Percentiles rank a stretch among this genome's conserved stretches.
Conservation (phyloP, 2,888 invertebrate species). For the Eilema caniola region DNA sequence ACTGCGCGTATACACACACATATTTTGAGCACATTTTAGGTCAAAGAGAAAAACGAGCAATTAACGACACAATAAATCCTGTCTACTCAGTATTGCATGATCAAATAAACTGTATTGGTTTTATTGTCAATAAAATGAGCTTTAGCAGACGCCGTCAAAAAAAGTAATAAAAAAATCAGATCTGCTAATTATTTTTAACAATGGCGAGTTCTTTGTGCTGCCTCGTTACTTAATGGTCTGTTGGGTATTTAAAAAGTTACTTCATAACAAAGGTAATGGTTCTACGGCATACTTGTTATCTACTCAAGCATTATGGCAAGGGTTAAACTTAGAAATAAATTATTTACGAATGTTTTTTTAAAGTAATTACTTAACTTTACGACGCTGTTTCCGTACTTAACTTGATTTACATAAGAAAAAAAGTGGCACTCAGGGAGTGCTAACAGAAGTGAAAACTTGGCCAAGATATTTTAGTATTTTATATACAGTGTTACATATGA, state of each 20-base stretch:
- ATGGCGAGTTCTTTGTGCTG: slow-evolving; percentile 23
- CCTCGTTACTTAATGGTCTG: slow-evolving; percentile 7
- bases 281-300: slow-evolving; percentile 14
- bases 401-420: no score
- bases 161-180: slow-evolving; percentile 20
- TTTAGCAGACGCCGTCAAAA: slow-evolving; percentile 10
- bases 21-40: no score
- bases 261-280: slow-evolving; percentile 7
- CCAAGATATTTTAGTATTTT: no score
- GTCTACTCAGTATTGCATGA: not conserved
- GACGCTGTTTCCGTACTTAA: not conserved
- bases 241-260: slow-evolving; percentile 3
- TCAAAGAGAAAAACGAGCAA: no score
- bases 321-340: not conserved
- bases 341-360: not conserved
- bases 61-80: not conserved
- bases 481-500: no score
- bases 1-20: no score
- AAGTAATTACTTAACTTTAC: not conserved
- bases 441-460: no score
- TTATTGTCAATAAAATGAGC: slow-evolving; percentile 3
- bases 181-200: slow-evolving; percentile 24
- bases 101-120: not conserved
- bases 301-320: slow-evolving; percentile 1
- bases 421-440: no score